Conservation (phyloP, 1,140 invertebrate species). For the Drosophila sechellia region DNA sequence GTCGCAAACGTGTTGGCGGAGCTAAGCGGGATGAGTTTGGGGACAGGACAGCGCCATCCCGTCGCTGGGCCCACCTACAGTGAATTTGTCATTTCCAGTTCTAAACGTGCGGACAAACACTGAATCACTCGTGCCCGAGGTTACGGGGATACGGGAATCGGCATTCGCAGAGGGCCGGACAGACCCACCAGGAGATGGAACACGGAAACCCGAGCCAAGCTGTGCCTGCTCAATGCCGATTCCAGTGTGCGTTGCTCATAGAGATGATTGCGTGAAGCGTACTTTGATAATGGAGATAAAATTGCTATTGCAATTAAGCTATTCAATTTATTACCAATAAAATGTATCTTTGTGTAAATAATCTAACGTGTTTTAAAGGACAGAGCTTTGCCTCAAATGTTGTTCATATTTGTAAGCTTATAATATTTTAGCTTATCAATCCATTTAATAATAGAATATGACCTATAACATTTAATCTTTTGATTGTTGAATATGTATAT, state of each 20-base stretch:
- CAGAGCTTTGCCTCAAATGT: no score
- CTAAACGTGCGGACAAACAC: conserved; percentile 80
- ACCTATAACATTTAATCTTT: no score
- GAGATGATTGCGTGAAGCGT: conserved; percentile 30
- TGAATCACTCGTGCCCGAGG: conserved; percentile 21
- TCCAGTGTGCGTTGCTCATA: conserved; percentile 30
- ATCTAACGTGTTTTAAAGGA: no score
- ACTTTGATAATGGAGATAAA: neutral
- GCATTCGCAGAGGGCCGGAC: neutral
- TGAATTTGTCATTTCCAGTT: conserved; percentile 83
- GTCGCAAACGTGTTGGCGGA: conserved; percentile 80
- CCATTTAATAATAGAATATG: no score
- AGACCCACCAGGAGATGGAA: conserved; percentile 7
- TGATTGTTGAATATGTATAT: no score
- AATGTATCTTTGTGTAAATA: no score
- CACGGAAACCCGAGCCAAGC: conserved; percentile 14
- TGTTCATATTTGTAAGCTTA: no score
- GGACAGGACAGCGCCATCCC: conserved; percentile 9
- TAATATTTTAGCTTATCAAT: no score
- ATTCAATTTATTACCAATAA: no score
- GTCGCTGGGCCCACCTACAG: conserved; percentile 68
- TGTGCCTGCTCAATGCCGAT: conserved; percentile 33
- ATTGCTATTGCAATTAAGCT: no score
- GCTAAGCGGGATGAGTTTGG: conserved; percentile 51
- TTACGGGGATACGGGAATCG: neutral